These are phyloP conservation scores for Terrapene triunguis DNA, from an alignment of 2,113 vertebrate genomes.

Conservation along the genomic window DNA sequence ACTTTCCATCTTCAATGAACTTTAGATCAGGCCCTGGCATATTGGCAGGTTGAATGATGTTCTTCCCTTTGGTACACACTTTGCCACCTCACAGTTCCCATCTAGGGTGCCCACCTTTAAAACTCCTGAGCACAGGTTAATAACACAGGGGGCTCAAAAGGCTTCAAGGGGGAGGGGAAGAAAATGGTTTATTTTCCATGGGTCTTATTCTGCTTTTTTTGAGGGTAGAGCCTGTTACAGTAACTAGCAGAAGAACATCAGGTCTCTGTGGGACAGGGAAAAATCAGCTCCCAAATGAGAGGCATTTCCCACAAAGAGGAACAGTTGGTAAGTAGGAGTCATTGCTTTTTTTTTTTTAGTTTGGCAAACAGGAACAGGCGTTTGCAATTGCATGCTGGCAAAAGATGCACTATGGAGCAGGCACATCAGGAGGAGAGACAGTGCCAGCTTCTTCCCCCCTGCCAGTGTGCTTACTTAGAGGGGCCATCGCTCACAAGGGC, in stretches of 20 bases:
- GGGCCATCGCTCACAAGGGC: not conserved
- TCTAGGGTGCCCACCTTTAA: not conserved
- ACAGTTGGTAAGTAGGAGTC: slow-evolving; percentile 62
- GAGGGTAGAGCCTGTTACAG: not conserved
- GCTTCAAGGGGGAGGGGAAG: not conserved
- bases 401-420: not conserved
- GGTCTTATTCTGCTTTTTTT: not conserved
- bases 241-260: not conserved
- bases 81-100: accelerated
- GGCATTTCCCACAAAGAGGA: slow-evolving; percentile 26
- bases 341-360: slow-evolving; percentile 48
- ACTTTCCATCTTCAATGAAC: not conserved
- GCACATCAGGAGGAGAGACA: not conserved
- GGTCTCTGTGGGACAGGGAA: not conserved
- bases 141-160: accelerated
- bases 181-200: too few species aligned
- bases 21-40: not conserved
- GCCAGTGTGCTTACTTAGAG: not conserved
- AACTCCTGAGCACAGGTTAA: not conserved
- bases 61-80: not conserved
- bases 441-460: not conserved
- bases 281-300: slow-evolving; percentile 4
- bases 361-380: slow-evolving; percentile 16
- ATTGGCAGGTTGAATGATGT: not conserved
- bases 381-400: not conserved